Percentiles rank a stretch among this genome's conserved stretches.
Conservation (phyloP, 1,140 invertebrate species). For the Pseudomyrmex pallidus region DNA sequence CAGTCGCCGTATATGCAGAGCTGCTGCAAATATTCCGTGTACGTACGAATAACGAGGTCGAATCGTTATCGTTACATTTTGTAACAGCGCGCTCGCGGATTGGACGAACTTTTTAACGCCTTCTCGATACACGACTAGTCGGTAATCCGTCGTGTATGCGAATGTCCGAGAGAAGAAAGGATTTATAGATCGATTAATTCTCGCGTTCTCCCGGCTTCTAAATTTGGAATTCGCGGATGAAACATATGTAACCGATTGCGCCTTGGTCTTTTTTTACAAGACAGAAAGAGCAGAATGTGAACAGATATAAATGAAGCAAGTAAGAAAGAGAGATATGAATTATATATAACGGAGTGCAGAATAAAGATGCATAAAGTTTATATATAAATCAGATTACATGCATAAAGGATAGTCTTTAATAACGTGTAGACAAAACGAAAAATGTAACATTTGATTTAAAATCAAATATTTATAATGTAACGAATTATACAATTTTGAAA, state of each 20-base stretch:
- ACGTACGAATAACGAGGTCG: neutral
- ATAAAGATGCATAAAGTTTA: neutral
- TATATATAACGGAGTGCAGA: neutral
- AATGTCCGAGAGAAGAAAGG: conserved; percentile 9
- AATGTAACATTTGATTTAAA: too few relatives aligned
- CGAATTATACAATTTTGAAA: too few relatives aligned
- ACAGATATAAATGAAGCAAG: neutral
- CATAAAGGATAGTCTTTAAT: neutral
- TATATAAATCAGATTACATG: neutral
- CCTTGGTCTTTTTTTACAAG: conserved; percentile 18
- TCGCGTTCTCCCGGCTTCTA: conserved; percentile 13
- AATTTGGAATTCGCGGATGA: conserved; percentile 23
- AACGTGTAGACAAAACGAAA: neutral
- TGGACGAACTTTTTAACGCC: conserved; percentile 68
- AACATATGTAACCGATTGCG: conserved; percentile 14
- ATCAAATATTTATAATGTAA: too few relatives aligned
- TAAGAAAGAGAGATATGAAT: neutral
- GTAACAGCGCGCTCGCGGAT: conserved; percentile 19
- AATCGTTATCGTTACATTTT: conserved; percentile 69
- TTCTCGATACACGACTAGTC: conserved; percentile 58
- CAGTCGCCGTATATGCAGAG: conserved; percentile 1
- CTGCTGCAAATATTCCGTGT: conserved; percentile 46
- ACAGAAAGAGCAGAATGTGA: neutral
- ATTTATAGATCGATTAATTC: conserved; percentile 51
- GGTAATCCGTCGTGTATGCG: conserved; percentile 63